Conservation (phyloP, 2,113 vertebrate genomes). For the Ornithorhynchus anatinus region DNA sequence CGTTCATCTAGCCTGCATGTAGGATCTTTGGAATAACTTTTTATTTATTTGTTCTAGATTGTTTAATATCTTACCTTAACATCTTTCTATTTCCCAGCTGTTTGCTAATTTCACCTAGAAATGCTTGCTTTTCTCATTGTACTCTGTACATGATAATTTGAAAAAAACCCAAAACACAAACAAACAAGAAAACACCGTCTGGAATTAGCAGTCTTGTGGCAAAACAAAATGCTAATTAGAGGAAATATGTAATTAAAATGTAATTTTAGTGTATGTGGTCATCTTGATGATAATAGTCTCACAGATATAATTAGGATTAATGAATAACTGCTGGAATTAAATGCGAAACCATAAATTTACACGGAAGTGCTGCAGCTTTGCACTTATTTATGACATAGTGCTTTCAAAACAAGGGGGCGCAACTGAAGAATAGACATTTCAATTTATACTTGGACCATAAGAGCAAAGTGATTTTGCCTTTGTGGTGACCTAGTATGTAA, state of each 20-base stretch:
- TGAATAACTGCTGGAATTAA: conserved; percentile 66
- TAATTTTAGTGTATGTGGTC: conserved; percentile 7
- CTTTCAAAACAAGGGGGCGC: neutral
- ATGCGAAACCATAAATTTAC: conserved; percentile 58
- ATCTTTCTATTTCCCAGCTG: too few relatives aligned
- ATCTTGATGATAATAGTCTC: conserved; percentile 59
- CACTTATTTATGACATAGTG: conserved; percentile 34
- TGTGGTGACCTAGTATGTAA: neutral
- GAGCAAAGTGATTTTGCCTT: neutral
- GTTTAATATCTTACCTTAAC: too few relatives aligned
- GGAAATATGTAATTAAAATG: neutral
- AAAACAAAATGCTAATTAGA: conserved; percentile 3
- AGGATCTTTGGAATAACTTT: too few relatives aligned
- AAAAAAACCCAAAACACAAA: too few relatives aligned
- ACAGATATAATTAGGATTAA: conserved; percentile 68
- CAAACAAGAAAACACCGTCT: too few relatives aligned
- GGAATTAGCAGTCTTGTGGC: neutral
- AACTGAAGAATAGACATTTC: neutral
- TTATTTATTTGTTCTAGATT: too few relatives aligned
- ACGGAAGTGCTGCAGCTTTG: conserved; percentile 15
- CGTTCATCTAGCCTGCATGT: too few relatives aligned
- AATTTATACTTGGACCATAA: neutral
- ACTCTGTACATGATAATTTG: too few relatives aligned
- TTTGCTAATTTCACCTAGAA: too few relatives aligned
- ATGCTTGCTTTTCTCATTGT: too few relatives aligned